Evolutionary conservation across 30 jellyfish, hydroid and myxozoan species (phyloP), one percentile per base, ranked within the genome.

Genomic region (Nemopilema nomurai): DNA sequence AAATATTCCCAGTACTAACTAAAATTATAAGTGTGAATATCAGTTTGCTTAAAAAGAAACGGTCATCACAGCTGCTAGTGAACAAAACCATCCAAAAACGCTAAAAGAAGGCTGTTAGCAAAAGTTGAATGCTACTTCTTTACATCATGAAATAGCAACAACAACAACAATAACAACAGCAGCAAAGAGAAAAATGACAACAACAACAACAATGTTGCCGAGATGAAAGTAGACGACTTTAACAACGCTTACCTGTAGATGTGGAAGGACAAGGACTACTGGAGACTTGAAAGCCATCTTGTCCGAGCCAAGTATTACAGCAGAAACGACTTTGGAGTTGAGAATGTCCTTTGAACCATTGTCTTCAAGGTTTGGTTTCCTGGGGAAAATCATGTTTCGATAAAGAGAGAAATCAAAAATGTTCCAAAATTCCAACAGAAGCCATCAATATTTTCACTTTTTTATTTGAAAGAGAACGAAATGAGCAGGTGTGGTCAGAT

Each of bases 281-380:
- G 96, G 96, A 0, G 88, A 76, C 29, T 68, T 49, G 50, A 87
- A 87, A 6, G 70, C 49, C 29, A 77, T 53, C 32, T 73, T 51
- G 31, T 62, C 57, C 50, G 77, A 82, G 29, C 96, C 96, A 79
- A 87, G 67, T 4, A 87, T 67, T 50, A 70, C 26, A 26, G 96
- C 96, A 4, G 96, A 87, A n/a, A 87, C 81, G 32, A 87, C 83
- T 29, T 73, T 64, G 52, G 93, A 84, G 79, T 84, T 84, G 9
- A 84, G 87, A 64, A 74, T 27, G 19, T 84, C 53, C 87, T 70
- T 33, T 17, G 87, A 71, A 1, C 29, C 75, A 4, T 41, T 41
- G 57, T 41, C 57, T 13, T 41, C 9, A 3, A 3, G 9, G 57
- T 41, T 41, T 41, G 57, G 57, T 41, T 41, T 41, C 57, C 57